Conservation (phyloP, 2,888 invertebrate genomes). For the Coelinius sp. region DNA sequence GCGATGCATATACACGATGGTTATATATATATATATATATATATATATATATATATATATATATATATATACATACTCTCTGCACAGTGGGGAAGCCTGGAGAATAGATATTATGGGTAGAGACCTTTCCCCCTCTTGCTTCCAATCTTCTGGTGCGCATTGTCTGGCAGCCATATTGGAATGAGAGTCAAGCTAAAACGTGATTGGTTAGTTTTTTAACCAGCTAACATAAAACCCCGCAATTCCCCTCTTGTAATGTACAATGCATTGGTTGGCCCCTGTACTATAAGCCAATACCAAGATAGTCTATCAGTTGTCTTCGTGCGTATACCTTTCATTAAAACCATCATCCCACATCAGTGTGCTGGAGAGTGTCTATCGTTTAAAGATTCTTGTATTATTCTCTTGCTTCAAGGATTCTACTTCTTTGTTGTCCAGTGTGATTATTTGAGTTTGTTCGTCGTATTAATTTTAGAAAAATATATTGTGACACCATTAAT, state of each 20-base stretch:
- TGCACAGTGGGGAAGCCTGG: constrained; percentile 64
- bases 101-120: constrained; percentile 68
- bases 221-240: background rate
- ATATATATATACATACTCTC: constrained; percentile 30
- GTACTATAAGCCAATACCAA: constrained; percentile 44
- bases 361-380: constrained; percentile 43
- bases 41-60: no score
- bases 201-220: constrained; percentile 66
- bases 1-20: background rate
- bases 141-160: constrained; percentile 60
- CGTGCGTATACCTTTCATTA: constrained; percentile 59
- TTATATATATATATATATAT: constrained; percentile 1
- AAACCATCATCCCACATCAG: constrained; percentile 56
- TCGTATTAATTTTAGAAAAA: no score
- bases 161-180: constrained; percentile 69
- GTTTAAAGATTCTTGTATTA: constrained; percentile 17
- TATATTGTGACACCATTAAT: background rate
- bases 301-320: constrained; percentile 68
- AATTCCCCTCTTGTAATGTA: constrained; percentile 7
- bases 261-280: constrained; percentile 15
- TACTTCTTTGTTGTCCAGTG: constrained; percentile 18
- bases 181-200: constrained; percentile 62
- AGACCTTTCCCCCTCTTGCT: constrained; percentile 55
- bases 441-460: no score
- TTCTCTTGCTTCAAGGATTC: constrained; percentile 30